A percentile compares a stretch with the other conserved stretches of the same genome.
Evolutionary conservation across 2,888 invertebrate genomes (phyloP).

Genomic region (Hypercompe scribonia): DNA sequence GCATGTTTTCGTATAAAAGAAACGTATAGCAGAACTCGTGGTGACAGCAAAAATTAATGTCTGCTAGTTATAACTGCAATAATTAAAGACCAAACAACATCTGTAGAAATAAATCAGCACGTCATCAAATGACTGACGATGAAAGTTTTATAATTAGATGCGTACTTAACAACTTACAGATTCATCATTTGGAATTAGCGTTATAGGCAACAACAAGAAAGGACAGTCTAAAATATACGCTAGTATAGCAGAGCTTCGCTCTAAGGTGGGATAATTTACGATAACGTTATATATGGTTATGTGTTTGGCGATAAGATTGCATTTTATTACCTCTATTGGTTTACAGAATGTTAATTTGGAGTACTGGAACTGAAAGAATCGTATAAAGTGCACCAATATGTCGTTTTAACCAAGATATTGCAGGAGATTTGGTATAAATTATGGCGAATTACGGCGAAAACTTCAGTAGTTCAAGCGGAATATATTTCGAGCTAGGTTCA

Average conservation of each 20-base stretch:
- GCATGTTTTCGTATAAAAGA: neutral
- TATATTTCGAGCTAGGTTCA: slow-evolving; percentile 1
- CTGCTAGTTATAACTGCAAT: slow-evolving; percentile 32
- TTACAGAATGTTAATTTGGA: slow-evolving; percentile 29
- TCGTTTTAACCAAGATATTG: slow-evolving; percentile 19
- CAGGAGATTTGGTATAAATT: slow-evolving; percentile 24
- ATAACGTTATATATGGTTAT: slow-evolving; percentile 19
- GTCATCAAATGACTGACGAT: slow-evolving; percentile 40
- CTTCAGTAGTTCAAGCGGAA: slow-evolving; percentile 17
- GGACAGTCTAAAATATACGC: slow-evolving; percentile 30
- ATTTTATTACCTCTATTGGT: slow-evolving; percentile 29
- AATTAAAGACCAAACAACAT: slow-evolving; percentile 41
- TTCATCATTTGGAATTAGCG: slow-evolving; percentile 43
- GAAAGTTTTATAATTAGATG: slow-evolving; percentile 51
- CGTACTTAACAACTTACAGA: slow-evolving; percentile 37
- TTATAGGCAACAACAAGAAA: slow-evolving; percentile 35
- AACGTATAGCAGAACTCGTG: slow-evolving; percentile 12
- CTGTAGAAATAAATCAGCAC: slow-evolving; percentile 47
- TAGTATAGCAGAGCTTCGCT: slow-evolving; percentile 14
- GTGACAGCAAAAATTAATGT: slow-evolving; percentile 38
- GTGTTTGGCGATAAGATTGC: slow-evolving; percentile 19
- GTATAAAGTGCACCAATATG: slow-evolving; percentile 26
- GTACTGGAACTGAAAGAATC: slow-evolving; percentile 25
- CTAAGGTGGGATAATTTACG: slow-evolving; percentile 19
- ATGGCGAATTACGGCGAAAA: slow-evolving; percentile 21